Percentiles rank a stretch among this genome's conserved stretches.
Conservation (phyloP, 2,113 vertebrate species). For the Mus pahari region DNA sequence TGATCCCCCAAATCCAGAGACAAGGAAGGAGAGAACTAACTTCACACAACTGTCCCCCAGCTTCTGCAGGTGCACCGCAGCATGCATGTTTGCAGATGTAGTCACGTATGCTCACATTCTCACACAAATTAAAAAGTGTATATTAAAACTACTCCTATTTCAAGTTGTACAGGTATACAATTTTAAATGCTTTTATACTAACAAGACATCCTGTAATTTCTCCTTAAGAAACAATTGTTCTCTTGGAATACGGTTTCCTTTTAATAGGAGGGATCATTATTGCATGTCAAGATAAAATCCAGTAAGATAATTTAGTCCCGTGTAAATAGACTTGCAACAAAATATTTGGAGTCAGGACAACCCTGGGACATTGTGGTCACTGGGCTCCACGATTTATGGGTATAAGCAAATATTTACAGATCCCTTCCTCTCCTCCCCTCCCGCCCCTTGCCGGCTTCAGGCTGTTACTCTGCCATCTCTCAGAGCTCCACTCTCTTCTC, state of each 20-base stretch:
- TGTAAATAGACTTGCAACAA: background rate
- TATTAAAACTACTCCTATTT: background rate
- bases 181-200: slow-evolving; percentile 19
- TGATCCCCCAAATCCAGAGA: background rate
- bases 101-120: background rate
- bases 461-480: background rate
- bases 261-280: background rate
- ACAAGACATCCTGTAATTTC: background rate
- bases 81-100: background rate
- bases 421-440: background rate
- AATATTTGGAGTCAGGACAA: slow-evolving; percentile 4
- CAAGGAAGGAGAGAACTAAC: background rate
- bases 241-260: background rate
- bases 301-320: background rate
- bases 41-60: background rate
- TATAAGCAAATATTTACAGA: background rate
- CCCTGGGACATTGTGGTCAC: background rate
- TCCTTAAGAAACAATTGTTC: background rate
- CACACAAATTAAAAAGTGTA: background rate
- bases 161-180: background rate
- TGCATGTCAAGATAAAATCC: slow-evolving; percentile 26
- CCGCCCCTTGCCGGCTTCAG: background rate
- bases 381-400: background rate
- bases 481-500: background rate
- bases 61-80: background rate